Percentiles rank a stretch among this genome's conserved stretches.
phyloP scores from a whole-genome alignment of 2,797 vertebrate genomes.

The Lagorchestes hirsutus region DNA sequence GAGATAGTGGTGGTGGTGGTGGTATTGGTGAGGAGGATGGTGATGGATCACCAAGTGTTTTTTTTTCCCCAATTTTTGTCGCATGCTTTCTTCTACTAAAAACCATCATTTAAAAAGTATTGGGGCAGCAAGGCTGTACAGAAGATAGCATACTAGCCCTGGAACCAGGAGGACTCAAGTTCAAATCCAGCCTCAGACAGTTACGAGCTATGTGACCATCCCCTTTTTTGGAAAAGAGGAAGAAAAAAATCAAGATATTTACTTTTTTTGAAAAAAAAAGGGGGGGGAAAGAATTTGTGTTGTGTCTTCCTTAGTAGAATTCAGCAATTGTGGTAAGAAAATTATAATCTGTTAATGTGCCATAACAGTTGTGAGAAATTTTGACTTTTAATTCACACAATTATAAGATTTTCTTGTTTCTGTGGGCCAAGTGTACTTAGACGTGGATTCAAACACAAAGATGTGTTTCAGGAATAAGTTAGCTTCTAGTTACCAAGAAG shows the following conservation, averaged over 20 bases:
- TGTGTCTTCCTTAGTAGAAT: too few relatives aligned
- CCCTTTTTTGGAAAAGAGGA: not conserved
- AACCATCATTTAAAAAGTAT: not conserved
- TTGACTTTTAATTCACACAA: not conserved
- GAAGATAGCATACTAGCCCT: too few relatives aligned
- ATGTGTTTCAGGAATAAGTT: not conserved
- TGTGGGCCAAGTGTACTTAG: not conserved
- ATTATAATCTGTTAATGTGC: not conserved
- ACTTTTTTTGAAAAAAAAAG: not conserved
- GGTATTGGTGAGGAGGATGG: not conserved
- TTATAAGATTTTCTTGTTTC: conserved; percentile 2
- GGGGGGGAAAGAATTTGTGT: not conserved
- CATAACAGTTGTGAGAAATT: not conserved
- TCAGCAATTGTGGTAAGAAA: not conserved
- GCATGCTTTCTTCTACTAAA: conserved; percentile 26
- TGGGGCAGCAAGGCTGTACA: not conserved
- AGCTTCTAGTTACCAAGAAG: not conserved
- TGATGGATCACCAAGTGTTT: conserved; percentile 24
- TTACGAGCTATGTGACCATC: not conserved
- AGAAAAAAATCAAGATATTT: not conserved
- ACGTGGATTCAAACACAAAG: conserved; percentile 14
- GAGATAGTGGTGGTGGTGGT: not conserved
- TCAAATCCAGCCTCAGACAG: not conserved
- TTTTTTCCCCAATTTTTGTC: conserved; percentile 42
- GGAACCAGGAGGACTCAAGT: not conserved